Conservation (phyloP, 1,140 invertebrate species). For the Pinna nobilis region DNA sequence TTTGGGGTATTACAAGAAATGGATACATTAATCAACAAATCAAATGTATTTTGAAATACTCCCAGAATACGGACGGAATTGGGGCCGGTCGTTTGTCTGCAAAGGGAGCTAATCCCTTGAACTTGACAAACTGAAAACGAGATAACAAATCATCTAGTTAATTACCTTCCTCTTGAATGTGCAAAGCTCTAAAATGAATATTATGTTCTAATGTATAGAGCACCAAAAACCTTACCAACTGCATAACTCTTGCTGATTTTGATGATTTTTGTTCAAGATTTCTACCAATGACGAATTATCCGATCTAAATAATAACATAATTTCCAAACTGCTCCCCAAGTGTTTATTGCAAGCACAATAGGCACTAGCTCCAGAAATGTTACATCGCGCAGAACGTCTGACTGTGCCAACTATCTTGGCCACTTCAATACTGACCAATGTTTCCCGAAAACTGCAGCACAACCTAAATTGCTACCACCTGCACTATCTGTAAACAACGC, state of each 20-base stretch:
- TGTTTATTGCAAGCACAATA: background rate
- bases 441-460: background rate
- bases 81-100: background rate
- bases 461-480: constrained; percentile 22
- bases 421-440: background rate
- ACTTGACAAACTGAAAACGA: constrained; percentile 1
- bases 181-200: constrained; percentile 4
- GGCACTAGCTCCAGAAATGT: constrained; percentile 3
- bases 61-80: background rate
- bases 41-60: background rate
- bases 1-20: background rate
- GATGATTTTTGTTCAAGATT: constrained; percentile 17
- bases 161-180: background rate
- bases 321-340: background rate
- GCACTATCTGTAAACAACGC: constrained; percentile 26
- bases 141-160: constrained; percentile 9
- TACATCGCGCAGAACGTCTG: background rate
- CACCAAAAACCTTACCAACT: background rate
- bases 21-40: background rate
- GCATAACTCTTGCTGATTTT: constrained; percentile 16
- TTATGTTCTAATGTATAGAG: background rate
- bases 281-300: constrained; percentile 14
- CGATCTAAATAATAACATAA: background rate
- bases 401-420: background rate
- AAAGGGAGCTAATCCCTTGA: background rate